phyloP scores from a whole-genome alignment of 2,113 vertebrate genomes.

The Tragulus kanchil region DNA sequence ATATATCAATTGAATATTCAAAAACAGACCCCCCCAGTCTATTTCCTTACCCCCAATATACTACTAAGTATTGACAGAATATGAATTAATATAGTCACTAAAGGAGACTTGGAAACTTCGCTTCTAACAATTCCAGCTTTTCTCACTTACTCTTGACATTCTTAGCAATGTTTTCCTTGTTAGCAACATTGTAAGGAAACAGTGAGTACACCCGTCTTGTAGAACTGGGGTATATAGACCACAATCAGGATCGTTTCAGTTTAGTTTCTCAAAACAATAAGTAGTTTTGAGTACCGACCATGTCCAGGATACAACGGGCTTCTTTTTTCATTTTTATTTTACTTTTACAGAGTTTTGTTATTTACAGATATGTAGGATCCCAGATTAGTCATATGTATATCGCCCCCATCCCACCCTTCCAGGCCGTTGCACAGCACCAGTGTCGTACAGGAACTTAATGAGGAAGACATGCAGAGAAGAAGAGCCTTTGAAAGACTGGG shows the following conservation, averaged over 20 bases:
- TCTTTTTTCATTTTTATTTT: neutral
- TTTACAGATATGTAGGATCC: too few relatives aligned
- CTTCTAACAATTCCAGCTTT: constrained; percentile 11
- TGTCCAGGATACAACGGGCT: neutral
- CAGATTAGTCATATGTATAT: too few relatives aligned
- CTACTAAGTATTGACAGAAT: neutral
- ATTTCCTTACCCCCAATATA: neutral
- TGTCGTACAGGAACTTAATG: neutral
- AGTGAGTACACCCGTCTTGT: neutral
- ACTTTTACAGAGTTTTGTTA: too few relatives aligned
- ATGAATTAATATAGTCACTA: constrained; percentile 27
- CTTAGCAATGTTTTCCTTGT: neutral
- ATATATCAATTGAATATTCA: neutral
- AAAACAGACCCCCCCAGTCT: neutral
- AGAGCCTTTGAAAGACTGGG: neutral
- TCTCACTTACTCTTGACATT: neutral
- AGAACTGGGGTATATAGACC: neutral
- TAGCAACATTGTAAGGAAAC: neutral
- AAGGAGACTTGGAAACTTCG: constrained; percentile 41
- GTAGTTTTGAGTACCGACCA: neutral
- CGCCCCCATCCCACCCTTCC: too few relatives aligned
- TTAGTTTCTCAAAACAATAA: neutral
- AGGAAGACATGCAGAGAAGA: neutral
- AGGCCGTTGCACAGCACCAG: neutral
- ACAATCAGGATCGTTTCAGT: neutral